Evolutionary conservation across 1,140 invertebrate species (phyloP).

Genomic region (Magallana angulata): DNA sequence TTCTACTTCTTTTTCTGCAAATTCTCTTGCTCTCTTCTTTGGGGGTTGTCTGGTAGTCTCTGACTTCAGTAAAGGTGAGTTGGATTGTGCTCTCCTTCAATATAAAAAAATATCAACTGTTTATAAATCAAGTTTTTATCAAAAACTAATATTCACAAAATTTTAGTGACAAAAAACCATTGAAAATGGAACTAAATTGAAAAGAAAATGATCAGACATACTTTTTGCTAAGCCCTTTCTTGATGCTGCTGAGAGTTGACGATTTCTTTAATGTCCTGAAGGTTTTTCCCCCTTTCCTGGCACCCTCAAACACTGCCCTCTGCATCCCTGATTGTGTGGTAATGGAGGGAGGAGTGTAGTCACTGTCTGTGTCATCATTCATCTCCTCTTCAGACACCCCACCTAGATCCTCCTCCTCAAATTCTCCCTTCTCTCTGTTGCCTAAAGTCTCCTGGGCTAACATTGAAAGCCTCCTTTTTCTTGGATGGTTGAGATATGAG

Average conservation of each 20-base stretch:
- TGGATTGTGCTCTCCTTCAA: conserved; percentile 24
- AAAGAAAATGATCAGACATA: not conserved
- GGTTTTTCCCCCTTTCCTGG: conserved; percentile 25
- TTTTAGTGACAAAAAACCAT: not conserved
- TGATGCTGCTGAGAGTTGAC: not conserved
- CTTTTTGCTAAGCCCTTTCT: conserved; percentile 40
- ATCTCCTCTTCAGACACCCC: conserved; percentile 35
- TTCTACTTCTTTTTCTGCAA: conserved; percentile 50
- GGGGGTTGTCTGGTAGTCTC: conserved; percentile 71
- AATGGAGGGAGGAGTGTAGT: conserved; percentile 37
- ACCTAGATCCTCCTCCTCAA: not conserved
- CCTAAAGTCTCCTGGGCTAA: not conserved
- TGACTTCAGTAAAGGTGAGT: conserved; percentile 40
- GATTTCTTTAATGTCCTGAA: conserved; percentile 42
- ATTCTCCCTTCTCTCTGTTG: not conserved
- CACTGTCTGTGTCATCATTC: conserved; percentile 38
- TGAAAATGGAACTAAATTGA: not conserved
- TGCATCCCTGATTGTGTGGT: conserved; percentile 43
- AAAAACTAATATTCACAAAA: not conserved
- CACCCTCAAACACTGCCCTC: conserved; percentile 39
- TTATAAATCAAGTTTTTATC: not conserved
- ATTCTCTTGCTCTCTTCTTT: conserved; percentile 74
- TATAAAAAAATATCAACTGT: not conserved
- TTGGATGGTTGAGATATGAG: conserved; percentile 10
- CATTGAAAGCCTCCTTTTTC: conserved; percentile 43